Base-by-base conservation (phyloP, 2,113 vertebrate genomes). In the Nanorana parkeri region DNA sequence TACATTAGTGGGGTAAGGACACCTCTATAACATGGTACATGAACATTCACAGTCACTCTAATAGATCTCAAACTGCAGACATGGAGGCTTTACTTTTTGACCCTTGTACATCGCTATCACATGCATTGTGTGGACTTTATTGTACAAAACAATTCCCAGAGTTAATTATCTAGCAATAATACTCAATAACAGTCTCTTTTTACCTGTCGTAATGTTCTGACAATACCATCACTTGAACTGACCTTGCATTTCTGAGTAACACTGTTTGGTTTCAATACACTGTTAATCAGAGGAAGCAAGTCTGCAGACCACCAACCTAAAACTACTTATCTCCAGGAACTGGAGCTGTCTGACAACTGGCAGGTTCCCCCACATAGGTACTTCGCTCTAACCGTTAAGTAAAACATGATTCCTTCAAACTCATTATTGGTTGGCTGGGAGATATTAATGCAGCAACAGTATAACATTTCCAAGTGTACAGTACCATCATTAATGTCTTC, bases 401-500 rank as follows among this genome's bases (percentile, higher is more conserved):
- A 69, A 83, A 84, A 71, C 66, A 73, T 69, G 78, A 56, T 65
- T 52, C 29, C 17, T 60, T 56, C 68, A 1, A 58, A 4, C 17
- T 60, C 78, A 17, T 84, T 83, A 69, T 83, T 68, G 10, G 23
- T 68, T 73, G 24, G 61, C 61, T 0, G 1, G 72, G 87, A 77
- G 76, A 80, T 86, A 61, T 78, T 68, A 72, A 85, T 29, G 7
- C 16, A 75, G 80, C 82, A 81, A 84, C 82, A 79, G 74, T 41
- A 32, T 17, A 85, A 67, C 77, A 20, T 84, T 77, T 85, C 86
- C 78, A 82, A 21, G 86, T 64, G 71, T 68, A 71, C 56, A 64
- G 68, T 66, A 68, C 52, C 81, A 51, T 85, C 58, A 10, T 85
- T 86, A 88, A 88, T 74, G 84, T 74, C 55, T 83, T 78, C 86